Evolutionary conservation across 37 sponge, comb jelly and placozoan species (phyloP), one percentile per base, ranked within the genome.

Genomic region (Geodia barretti): DNA sequence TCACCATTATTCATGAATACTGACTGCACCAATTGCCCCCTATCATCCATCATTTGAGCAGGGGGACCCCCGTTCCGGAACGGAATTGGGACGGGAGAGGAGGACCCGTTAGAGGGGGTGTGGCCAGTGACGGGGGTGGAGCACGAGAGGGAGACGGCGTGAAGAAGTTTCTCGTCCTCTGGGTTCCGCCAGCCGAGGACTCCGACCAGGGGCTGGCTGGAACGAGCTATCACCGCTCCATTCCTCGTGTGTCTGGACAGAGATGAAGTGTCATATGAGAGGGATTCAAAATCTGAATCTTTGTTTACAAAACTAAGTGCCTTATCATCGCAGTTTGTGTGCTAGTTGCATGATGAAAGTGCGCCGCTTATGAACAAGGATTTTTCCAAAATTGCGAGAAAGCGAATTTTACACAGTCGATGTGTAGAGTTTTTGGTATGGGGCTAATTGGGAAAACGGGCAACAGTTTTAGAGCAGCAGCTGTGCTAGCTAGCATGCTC

Each of bases 191-290:
- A 97, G 28, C 93, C 83, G 11, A 94, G 86, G 54, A 92, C 85
- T 11, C 95, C 97, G 2, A 97, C 90, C 59, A 78, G 83, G 2
- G 97, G 97, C 80, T 97, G 97, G 58, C 93, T 87, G 62, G 83
- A 86, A n/a, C 97, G 87, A 3, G 77, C 84, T 62, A 97, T 78
- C 11, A 97, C 97, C 86, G 86, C 70, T 2, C 97, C 95, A 81
- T 92, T 97, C 33, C 31, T 71, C 31, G 60, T 39, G 63, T 97
- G 90, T 33, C 97, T 95, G 62, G 1, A 19, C n/a, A 0, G 33
- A 31, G 64, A n/a, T n/a, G n/a, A n/a, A n/a, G n/a, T n/a, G n/a
- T n/a, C n/a, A n/a, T n/a, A n/a, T n/a, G n/a, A n/a, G n/a, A n/a
- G n/a, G n/a, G n/a, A n/a, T n/a, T n/a, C n/a, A n/a, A n/a, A n/a